Conservation (phyloP, 2,888 invertebrate genomes). For the Harpalus rufipes region DNA sequence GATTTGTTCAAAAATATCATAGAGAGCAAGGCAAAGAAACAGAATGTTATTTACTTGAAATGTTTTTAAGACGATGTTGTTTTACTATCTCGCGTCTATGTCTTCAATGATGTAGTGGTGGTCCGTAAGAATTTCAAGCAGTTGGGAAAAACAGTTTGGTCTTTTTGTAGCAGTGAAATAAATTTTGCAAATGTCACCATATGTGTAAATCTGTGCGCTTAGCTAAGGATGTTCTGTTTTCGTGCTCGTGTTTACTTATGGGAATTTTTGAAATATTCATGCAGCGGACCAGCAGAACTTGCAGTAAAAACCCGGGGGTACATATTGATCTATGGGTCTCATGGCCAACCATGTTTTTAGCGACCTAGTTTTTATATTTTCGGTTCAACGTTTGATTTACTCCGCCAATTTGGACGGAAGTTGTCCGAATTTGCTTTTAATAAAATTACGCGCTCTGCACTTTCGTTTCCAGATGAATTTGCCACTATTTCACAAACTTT, state of each 20-base stretch:
- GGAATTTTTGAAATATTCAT: conserved; percentile 57
- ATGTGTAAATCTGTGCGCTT: conserved; percentile 47
- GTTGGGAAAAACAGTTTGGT: conserved; percentile 18
- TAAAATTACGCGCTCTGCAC: conserved; percentile 44
- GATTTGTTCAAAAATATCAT: too few relatives aligned
- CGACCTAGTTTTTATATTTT: conserved; percentile 65
- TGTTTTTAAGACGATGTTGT: neutral
- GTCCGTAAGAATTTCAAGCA: conserved; percentile 20
- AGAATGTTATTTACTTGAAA: neutral
- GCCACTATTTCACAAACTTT: neutral
- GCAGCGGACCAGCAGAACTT: conserved; percentile 47
- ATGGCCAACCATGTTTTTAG: conserved; percentile 65
- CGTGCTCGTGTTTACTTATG: conserved; percentile 40
- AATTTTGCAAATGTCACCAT: conserved; percentile 42
- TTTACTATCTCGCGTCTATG: neutral
- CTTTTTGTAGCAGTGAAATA: conserved; percentile 16
- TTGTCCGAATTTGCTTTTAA: conserved; percentile 51
- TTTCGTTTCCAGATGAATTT: conserved; percentile 10
- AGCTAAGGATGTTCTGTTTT: conserved; percentile 42
- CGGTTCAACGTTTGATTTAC: conserved; percentile 63
- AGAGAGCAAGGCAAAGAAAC: neutral
- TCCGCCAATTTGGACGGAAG: conserved; percentile 58
- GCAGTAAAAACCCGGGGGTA: conserved; percentile 47
- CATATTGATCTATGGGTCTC: conserved; percentile 66
- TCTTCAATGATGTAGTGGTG: neutral